These are phyloP conservation scores for Galaxea fascicularis DNA, from an alignment of 92 coral and sea anemone genomes.

Conservation along the genomic window DNA sequence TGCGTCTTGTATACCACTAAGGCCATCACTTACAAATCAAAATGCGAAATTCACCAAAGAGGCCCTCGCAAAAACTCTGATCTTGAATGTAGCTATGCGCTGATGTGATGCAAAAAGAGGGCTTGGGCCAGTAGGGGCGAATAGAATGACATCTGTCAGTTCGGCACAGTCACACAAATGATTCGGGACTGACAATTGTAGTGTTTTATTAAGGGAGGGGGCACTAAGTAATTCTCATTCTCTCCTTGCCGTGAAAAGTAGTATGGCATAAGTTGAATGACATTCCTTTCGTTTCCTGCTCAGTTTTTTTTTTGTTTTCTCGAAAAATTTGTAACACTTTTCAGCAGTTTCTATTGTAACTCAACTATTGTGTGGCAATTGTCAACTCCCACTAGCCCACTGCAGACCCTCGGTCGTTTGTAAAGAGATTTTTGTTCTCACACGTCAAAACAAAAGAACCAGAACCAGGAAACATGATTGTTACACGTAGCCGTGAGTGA, in stretches of 20 bases:
- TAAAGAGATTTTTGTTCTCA: not conserved
- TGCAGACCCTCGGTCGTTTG: not conserved
- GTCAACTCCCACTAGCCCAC: not conserved
- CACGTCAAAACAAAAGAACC: too few species aligned
- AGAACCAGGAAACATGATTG: not conserved
- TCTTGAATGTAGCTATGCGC: not conserved
- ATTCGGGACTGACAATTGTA: not conserved
- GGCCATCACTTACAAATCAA: not conserved
- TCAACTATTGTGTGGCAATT: not conserved
- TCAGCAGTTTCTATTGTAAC: too few species aligned
- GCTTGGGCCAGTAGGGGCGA: too few species aligned
- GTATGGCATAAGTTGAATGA: not conserved
- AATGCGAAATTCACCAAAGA: not conserved
- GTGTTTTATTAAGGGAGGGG: not conserved
- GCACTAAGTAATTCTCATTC: not conserved
- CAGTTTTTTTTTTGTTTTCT: not conserved
- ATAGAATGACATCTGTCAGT: too few species aligned
- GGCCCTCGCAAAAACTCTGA: not conserved
- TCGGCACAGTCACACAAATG: not conserved
- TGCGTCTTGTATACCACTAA: constrained; percentile 33
- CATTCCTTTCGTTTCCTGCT: not conserved
- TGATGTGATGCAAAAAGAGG: not conserved
- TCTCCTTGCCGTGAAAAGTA: not conserved
- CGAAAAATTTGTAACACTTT: not conserved
- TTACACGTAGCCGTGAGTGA: not conserved